Conservation (phyloP, 2,888 invertebrate species). For the Xylota sylvarum region DNA sequence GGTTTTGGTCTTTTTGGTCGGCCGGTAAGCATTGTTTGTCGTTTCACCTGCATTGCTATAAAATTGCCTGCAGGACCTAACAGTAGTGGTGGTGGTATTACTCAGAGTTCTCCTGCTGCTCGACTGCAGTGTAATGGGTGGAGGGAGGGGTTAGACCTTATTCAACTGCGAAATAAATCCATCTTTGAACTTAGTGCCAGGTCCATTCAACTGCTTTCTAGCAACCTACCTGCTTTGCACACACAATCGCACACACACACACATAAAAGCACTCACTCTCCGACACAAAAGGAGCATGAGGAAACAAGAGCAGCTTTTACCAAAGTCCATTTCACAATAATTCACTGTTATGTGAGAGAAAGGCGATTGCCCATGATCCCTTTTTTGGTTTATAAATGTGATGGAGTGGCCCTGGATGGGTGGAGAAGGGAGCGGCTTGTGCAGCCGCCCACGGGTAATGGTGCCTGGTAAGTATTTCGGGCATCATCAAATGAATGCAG, state of each 20-base stretch:
- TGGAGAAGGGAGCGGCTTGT: conserved; percentile 21
- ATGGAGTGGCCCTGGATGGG: conserved; percentile 16
- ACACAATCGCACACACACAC: not conserved
- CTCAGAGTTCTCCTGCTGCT: conserved; percentile 38
- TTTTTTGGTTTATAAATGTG: conserved; percentile 75
- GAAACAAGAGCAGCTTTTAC: conserved; percentile 70
- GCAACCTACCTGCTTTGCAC: conserved; percentile 16
- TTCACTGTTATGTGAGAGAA: conserved; percentile 76
- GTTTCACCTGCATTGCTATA: conserved; percentile 75
- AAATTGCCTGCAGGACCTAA: conserved; percentile 65
- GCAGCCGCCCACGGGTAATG: conserved; percentile 67
- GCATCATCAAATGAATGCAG: conserved; percentile 76
- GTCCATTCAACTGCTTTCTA: conserved; percentile 67
- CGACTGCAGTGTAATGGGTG: conserved; percentile 17
- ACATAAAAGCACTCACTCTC: not conserved
- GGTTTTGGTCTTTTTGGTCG: conserved; percentile 20
- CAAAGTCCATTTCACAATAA: conserved; percentile 76
- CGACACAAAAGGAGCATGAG: conserved; percentile 54
- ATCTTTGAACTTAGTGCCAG: conserved; percentile 74
- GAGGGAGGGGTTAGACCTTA: conserved; percentile 27
- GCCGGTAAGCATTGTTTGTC: conserved; percentile 69
- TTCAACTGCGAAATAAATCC: conserved; percentile 70
- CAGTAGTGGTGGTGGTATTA: conserved; percentile 36
- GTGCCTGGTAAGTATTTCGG: conserved; percentile 73
- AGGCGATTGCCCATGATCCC: conserved; percentile 77